Percentiles rank a stretch among this genome's conserved stretches.
phyloP scores from a whole-genome alignment of 2,888 invertebrate species.

The Deilephila porcellus region DNA sequence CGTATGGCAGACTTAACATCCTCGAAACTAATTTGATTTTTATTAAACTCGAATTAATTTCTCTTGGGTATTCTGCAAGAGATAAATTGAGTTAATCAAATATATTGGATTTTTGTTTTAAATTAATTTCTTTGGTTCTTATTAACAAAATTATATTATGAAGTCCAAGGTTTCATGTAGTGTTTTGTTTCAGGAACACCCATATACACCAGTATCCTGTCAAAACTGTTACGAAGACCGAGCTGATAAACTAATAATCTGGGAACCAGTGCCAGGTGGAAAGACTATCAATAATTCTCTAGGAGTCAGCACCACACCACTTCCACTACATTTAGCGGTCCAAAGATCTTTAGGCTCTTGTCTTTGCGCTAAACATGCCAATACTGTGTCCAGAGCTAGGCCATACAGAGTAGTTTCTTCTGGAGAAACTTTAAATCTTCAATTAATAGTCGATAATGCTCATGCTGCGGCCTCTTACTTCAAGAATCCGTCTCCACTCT shows the following conservation, averaged over 20 bases:
- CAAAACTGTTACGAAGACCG: slow-evolving; percentile 94
- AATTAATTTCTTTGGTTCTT: no score
- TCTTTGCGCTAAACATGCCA: slow-evolving; percentile 87
- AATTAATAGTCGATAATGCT: slow-evolving; percentile 92
- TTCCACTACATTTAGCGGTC: slow-evolving; percentile 86
- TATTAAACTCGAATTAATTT: no score
- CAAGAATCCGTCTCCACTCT: slow-evolving; percentile 92
- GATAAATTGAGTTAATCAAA: no score
- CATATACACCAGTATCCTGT: slow-evolving; percentile 91
- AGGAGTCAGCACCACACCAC: slow-evolving; percentile 76
- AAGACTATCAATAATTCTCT: slow-evolving; percentile 62
- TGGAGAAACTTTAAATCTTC: slow-evolving; percentile 92
- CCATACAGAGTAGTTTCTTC: slow-evolving; percentile 90
- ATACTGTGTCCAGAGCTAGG: slow-evolving; percentile 83
- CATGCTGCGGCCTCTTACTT: slow-evolving; percentile 95
- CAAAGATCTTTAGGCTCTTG: slow-evolving; percentile 90
- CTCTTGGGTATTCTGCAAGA: no score
- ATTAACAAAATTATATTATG: background rate
- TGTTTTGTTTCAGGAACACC: slow-evolving; percentile 85
- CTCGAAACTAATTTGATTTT: no score
- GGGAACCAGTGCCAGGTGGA: slow-evolving; percentile 86
- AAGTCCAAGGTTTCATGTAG: background rate
- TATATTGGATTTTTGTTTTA: no score
- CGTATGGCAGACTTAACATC: background rate
- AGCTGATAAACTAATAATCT: slow-evolving; percentile 92